Percentiles rank a stretch among this genome's conserved stretches.
Evolutionary conservation across 1,140 invertebrate species (phyloP).

Genomic region (Lasioglossum baleicum): DNA sequence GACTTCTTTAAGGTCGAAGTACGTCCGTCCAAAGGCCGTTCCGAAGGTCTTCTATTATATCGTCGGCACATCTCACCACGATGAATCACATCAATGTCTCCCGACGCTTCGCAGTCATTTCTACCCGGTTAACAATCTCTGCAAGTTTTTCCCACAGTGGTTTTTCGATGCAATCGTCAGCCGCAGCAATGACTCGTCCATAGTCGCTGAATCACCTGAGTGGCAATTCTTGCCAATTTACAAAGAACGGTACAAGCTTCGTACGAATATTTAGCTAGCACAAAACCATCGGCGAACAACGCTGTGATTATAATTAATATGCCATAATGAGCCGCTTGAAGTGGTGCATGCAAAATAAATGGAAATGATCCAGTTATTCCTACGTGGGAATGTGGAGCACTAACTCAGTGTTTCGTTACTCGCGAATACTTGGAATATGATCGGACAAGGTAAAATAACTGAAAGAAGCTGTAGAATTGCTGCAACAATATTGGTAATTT

Average conservation of each 20-base stretch:
- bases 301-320: neutral
- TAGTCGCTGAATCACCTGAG: slow-evolving; percentile 7
- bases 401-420: too few species aligned
- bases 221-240: neutral
- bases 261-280: neutral
- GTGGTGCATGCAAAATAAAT: too few species aligned
- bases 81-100: slow-evolving; percentile 43
- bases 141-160: slow-evolving; percentile 25
- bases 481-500: too few species aligned
- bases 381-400: too few species aligned
- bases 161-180: neutral
- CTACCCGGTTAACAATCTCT: slow-evolving; percentile 14
- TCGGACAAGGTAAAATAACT: too few species aligned
- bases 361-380: too few species aligned
- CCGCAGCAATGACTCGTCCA: neutral
- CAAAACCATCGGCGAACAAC: neutral
- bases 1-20: slow-evolving; percentile 5
- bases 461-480: too few species aligned
- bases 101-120: slow-evolving; percentile 16
- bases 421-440: too few species aligned
- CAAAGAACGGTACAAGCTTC: neutral
- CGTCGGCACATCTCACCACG: slow-evolving; percentile 23
- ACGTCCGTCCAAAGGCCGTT: slow-evolving; percentile 26
- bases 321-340: neutral
- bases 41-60: slow-evolving; percentile 26